Percentiles rank a stretch among this genome's conserved stretches.
Evolutionary conservation across 2,797 vertebrate genomes (phyloP).

Genomic region (Pantherophis alleghaniensis): DNA sequence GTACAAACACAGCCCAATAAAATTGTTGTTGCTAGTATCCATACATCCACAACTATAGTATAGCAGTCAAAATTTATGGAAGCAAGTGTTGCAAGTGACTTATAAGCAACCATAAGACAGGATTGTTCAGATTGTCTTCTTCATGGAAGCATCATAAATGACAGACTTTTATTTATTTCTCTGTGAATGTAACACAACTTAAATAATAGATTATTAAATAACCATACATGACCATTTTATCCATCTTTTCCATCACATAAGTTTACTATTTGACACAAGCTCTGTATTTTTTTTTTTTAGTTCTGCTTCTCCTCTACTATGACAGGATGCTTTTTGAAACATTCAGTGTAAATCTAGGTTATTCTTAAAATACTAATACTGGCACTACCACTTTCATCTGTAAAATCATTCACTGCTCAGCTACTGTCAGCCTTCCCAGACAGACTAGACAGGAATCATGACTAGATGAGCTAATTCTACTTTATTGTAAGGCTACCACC

Average conservation of each 20-base stretch:
- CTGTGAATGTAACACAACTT: conserved; percentile 43
- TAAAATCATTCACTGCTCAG: not conserved
- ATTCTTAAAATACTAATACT: not conserved
- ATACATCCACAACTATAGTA: conserved; percentile 38
- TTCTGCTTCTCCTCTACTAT: not conserved
- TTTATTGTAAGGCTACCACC: not conserved
- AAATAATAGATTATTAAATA: conserved; percentile 58
- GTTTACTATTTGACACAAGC: conserved; percentile 32
- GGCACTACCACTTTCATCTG: fast-evolving
- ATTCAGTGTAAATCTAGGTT: conserved; percentile 4
- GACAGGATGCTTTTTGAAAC: conserved; percentile 8
- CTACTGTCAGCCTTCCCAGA: not conserved
- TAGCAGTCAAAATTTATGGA: conserved; percentile 54
- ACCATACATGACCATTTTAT: conserved; percentile 54
- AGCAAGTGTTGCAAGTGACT: conserved; percentile 30
- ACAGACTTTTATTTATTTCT: conserved; percentile 62
- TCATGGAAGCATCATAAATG: conserved; percentile 52
- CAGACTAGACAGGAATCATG: not conserved
- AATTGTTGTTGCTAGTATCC: conserved; percentile 47
- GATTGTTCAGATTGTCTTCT: conserved; percentile 38
- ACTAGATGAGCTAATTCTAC: not conserved
- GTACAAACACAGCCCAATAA: conserved; percentile 53
- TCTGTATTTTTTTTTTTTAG: not conserved
- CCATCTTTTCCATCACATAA: conserved; percentile 22
- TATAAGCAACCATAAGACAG: conserved; percentile 44